Conservation (phyloP, 2,888 invertebrate species). For the Choreutis nemorana region DNA sequence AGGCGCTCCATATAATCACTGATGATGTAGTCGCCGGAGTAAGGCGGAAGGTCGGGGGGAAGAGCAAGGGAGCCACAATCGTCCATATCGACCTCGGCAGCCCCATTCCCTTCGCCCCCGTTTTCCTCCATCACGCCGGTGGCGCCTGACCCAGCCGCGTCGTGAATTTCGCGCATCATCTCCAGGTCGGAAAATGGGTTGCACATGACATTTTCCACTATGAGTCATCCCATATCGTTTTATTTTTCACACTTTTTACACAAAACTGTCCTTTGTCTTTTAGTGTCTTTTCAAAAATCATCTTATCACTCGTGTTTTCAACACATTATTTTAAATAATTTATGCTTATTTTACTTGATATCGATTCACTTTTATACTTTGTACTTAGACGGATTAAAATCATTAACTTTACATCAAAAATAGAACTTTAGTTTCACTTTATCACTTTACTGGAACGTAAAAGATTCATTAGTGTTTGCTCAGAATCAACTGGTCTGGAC, state of each 20-base stretch:
- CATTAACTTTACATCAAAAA: slow-evolving; percentile 47
- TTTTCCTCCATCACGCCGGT: slow-evolving; percentile 62
- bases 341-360: slow-evolving; percentile 21
- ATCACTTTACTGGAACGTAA: slow-evolving; percentile 44
- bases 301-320: slow-evolving; percentile 36
- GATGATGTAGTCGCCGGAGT: slow-evolving; percentile 78
- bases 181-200: slow-evolving; percentile 49
- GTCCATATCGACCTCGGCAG: slow-evolving; percentile 62
- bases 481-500: slow-evolving; percentile 35
- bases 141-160: slow-evolving; percentile 56
- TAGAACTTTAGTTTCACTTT: slow-evolving; percentile 41
- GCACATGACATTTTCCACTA: slow-evolving; percentile 59
- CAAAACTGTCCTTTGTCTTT: slow-evolving; percentile 32
- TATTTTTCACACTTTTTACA: slow-evolving; percentile 45
- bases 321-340: slow-evolving; percentile 28
- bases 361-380: slow-evolving; percentile 51
- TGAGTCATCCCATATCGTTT: slow-evolving; percentile 66
- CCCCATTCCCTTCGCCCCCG: slow-evolving; percentile 64
- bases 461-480: slow-evolving; percentile 10
- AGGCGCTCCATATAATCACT: slow-evolving; percentile 92
- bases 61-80: slow-evolving; percentile 63
- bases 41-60: slow-evolving; percentile 59
- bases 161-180: slow-evolving; percentile 66
- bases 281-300: slow-evolving; percentile 33
- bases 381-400: slow-evolving; percentile 54